phyloP scores from a whole-genome alignment of 2,797 vertebrate genomes.

The Tenualosa ilisha region DNA sequence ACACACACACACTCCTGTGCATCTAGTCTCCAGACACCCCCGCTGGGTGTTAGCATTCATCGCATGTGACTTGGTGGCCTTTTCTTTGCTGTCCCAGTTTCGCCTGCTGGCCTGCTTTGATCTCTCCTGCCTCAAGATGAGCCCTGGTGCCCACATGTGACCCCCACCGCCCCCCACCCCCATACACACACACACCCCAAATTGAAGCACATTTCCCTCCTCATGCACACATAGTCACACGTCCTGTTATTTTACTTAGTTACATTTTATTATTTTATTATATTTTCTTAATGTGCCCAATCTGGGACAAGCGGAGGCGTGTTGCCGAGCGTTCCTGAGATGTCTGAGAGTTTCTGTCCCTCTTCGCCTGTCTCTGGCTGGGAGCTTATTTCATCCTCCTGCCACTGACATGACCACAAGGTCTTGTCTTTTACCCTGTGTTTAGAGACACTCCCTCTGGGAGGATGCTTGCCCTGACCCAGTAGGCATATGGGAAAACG shows the following conservation, averaged over 20 bases:
- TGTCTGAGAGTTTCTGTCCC: not conserved
- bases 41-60: not conserved
- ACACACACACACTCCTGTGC: not conserved
- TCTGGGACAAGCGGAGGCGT: not conserved
- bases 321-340: not conserved
- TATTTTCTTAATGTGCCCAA: not conserved
- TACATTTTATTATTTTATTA: not conserved
- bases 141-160: not conserved
- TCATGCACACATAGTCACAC: not conserved
- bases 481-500: constrained; percentile 7
- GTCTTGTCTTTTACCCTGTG: not conserved
- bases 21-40: not conserved
- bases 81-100: not conserved
- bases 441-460: not conserved
- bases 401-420: not conserved
- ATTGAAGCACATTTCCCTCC: not conserved
- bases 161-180: not conserved
- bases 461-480: not conserved
- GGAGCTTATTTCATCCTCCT: not conserved
- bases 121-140: not conserved
- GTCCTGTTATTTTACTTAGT: not conserved
- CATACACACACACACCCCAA: too few species aligned
- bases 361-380: not conserved
- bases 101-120: not conserved
- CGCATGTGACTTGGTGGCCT: not conserved